Evolutionary conservation across 2,113 vertebrate species (phyloP).

Genomic region (Meles meles): DNA sequence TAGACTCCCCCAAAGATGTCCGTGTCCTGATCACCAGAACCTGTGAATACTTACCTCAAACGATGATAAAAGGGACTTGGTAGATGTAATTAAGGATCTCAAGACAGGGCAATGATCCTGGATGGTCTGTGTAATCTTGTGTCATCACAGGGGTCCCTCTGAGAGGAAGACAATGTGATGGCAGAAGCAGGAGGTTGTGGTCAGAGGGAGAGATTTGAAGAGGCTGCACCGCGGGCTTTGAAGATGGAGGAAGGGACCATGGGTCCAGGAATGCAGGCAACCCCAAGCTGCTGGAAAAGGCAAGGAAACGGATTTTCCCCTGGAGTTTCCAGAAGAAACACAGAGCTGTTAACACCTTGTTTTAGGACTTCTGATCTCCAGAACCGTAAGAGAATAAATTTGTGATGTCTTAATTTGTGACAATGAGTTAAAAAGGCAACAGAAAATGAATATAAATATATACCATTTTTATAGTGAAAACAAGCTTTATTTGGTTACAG

Average conservation of each 20-base stretch:
- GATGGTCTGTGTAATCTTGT: background rate
- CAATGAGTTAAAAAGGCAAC: background rate
- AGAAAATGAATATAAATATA: conserved; percentile 22
- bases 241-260: background rate
- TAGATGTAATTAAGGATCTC: background rate
- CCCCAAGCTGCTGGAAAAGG: background rate
- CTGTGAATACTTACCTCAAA: background rate
- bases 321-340: background rate
- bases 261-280: background rate
- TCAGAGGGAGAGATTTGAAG: background rate
- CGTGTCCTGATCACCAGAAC: background rate
- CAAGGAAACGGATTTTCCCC: background rate
- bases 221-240: background rate
- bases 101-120: background rate
- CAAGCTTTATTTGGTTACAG: background rate
- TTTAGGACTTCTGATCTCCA: conserved; percentile 1
- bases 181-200: background rate
- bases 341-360: background rate
- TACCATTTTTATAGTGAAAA: background rate
- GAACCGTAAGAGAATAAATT: background rate
- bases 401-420: background rate
- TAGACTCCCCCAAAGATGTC: background rate
- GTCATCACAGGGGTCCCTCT: background rate
- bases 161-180: background rate
- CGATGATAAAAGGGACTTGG: background rate